These are phyloP conservation scores for Crotalus viridis DNA, from an alignment of 2,113 vertebrate genomes.

Conservation along the genomic window DNA sequence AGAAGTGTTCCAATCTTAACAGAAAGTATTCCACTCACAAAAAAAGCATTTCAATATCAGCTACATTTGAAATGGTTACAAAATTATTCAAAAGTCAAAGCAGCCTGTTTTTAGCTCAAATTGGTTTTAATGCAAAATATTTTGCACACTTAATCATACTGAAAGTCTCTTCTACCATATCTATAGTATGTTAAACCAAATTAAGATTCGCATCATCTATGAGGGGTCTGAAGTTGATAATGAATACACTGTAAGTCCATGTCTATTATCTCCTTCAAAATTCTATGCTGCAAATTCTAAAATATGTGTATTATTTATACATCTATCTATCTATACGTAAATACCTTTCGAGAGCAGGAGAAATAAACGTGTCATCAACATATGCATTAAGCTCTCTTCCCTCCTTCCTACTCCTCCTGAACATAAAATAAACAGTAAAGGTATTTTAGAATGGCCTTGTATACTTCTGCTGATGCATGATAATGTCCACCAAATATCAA, in stretches of 20 bases:
- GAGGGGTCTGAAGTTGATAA: background rate
- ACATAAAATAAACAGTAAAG: constrained; percentile 68
- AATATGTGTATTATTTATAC: constrained; percentile 56
- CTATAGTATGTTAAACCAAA: background rate
- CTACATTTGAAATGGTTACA: background rate
- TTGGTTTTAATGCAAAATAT: background rate
- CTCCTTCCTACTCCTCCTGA: constrained; percentile 76
- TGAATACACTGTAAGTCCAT: background rate
- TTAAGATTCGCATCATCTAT: background rate
- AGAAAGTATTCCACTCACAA: background rate
- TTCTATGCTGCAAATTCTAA: constrained; percentile 37
- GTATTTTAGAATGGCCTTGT: constrained; percentile 40
- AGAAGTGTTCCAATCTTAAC: background rate
- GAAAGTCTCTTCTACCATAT: background rate
- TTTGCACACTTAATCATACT: background rate
- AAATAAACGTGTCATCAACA: constrained; percentile 68
- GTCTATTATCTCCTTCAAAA: constrained; percentile 33
- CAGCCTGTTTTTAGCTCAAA: background rate
- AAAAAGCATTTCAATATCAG: background rate
- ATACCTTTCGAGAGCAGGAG: constrained; percentile 81
- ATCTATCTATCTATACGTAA: constrained; percentile 40
- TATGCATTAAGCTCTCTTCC: constrained; percentile 79
- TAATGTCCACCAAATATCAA: background rate
- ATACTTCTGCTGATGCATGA: background rate
- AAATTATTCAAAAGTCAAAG: background rate